Evolutionary conservation across 1,140 invertebrate species (phyloP).

Genomic region (Drosophila lacteicornis): DNA sequence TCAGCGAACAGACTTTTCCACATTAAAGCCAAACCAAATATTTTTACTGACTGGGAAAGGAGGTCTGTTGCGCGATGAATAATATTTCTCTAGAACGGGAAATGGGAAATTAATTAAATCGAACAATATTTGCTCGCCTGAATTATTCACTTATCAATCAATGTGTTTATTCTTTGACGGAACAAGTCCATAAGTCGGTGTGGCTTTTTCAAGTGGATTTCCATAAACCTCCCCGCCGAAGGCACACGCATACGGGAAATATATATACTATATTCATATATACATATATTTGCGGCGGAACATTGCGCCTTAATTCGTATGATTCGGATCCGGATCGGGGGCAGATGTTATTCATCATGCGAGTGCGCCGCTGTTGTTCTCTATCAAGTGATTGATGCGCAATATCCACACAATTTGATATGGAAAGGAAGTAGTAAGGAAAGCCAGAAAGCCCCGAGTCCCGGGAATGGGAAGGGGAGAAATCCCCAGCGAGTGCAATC

Average conservation of each 20-base stretch:
- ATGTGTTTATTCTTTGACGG: conserved; percentile 58
- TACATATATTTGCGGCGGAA: conserved; percentile 63
- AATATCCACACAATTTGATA: conserved; percentile 77
- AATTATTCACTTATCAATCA: conserved; percentile 68
- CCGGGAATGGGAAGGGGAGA: neutral
- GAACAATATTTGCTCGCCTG: conserved; percentile 45
- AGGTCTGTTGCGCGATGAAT: conserved; percentile 17
- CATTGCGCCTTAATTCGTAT: conserved; percentile 64
- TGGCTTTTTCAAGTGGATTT: conserved; percentile 73
- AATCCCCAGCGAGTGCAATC: conserved; percentile 62
- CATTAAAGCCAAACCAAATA: conserved; percentile 29
- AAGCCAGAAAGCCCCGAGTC: conserved; percentile 29
- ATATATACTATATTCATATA: conserved; percentile 8
- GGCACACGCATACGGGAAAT: neutral
- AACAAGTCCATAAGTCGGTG: conserved; percentile 50
- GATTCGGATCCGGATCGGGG: conserved; percentile 38
- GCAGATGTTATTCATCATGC: conserved; percentile 78
- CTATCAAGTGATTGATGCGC: conserved; percentile 76
- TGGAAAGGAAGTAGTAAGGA: conserved; percentile 66
- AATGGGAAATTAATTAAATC: conserved; percentile 52
- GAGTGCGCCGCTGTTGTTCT: conserved; percentile 70
- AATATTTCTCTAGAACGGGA: conserved; percentile 9
- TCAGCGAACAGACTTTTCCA: neutral
- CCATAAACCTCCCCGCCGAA: conserved; percentile 39
- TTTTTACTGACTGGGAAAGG: conserved; percentile 6